These are phyloP conservation scores for Euleptes europaea DNA, from an alignment of 2,113 vertebrate genomes.

Conservation along the genomic window DNA sequence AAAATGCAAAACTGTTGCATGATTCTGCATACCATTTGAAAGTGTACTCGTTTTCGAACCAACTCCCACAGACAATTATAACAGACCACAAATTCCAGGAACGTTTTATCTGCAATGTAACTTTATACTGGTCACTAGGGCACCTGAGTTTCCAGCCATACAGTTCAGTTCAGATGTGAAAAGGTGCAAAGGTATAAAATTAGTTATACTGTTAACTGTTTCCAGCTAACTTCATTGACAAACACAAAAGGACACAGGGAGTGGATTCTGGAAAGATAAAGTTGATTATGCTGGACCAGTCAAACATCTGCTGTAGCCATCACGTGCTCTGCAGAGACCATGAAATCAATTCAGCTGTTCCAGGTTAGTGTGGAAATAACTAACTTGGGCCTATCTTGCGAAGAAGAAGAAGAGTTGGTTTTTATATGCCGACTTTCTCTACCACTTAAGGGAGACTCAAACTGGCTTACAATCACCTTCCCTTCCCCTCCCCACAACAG, in stretches of 20 bases:
- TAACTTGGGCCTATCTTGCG: not conserved
- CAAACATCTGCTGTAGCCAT: not conserved
- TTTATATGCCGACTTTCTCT: too few relatives aligned
- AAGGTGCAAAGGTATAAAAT: not conserved
- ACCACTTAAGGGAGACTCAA: too few relatives aligned
- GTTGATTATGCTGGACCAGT: not conserved
- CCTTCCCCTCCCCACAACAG: too few relatives aligned
- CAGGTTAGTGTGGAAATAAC: not conserved
- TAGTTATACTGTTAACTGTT: not conserved
- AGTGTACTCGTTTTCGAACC: conserved; percentile 1
- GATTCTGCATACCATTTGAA: conserved; percentile 36
- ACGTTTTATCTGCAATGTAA: not conserved
- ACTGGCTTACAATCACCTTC: too few relatives aligned
- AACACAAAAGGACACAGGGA: not conserved
- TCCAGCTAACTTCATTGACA: not conserved
- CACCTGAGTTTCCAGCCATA: not conserved
- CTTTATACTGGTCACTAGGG: not conserved
- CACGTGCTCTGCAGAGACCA: not conserved
- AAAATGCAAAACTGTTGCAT: conserved; percentile 39
- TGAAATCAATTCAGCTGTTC: not conserved
- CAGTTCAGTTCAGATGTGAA: not conserved
- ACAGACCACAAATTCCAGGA: conserved; percentile 11
- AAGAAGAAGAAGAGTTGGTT: too few relatives aligned
- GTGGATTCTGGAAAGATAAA: not conserved
- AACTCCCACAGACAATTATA: conserved; percentile 19